Conservation (phyloP, 1,140 invertebrate species). For the Drosophila grimshawi region DNA sequence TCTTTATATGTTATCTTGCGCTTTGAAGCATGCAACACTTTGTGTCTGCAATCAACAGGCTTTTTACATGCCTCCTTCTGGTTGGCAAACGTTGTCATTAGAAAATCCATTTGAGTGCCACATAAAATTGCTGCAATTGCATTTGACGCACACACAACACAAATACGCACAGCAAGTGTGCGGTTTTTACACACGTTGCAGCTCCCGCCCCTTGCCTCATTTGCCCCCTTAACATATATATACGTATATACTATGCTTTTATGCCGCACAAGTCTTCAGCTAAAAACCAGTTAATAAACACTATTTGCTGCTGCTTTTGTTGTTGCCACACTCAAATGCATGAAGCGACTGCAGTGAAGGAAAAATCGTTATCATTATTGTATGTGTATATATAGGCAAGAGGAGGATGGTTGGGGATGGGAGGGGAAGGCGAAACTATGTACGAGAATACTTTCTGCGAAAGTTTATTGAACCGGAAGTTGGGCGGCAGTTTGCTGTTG, state of each 20-base stretch:
- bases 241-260: too few relatives aligned
- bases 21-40: constrained; percentile 21
- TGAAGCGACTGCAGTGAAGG: constrained; percentile 39
- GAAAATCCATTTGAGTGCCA: constrained; percentile 34
- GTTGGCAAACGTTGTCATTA: constrained; percentile 23
- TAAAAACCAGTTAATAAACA: constrained; percentile 67
- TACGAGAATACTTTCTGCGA: constrained; percentile 63
- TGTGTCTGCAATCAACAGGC: constrained; percentile 43
- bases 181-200: constrained; percentile 20
- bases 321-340: constrained; percentile 26
- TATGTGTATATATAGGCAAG: constrained; percentile 19
- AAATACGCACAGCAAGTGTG: constrained; percentile 39
- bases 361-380: constrained; percentile 74
- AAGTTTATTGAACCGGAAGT: constrained; percentile 83
- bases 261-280: constrained; percentile 6
- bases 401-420: background rate
- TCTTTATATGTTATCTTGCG: background rate
- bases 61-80: constrained; percentile 7
- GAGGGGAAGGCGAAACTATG: constrained; percentile 47
- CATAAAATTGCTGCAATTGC: constrained; percentile 39
- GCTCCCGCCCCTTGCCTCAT: background rate
- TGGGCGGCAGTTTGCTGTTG: constrained; percentile 50
- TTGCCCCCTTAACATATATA: background rate
- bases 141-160: constrained; percentile 24
- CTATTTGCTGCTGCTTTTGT: constrained; percentile 52